phyloP scores from a whole-genome alignment of 2,888 invertebrate species.

The Quadroppia sp. region DNA sequence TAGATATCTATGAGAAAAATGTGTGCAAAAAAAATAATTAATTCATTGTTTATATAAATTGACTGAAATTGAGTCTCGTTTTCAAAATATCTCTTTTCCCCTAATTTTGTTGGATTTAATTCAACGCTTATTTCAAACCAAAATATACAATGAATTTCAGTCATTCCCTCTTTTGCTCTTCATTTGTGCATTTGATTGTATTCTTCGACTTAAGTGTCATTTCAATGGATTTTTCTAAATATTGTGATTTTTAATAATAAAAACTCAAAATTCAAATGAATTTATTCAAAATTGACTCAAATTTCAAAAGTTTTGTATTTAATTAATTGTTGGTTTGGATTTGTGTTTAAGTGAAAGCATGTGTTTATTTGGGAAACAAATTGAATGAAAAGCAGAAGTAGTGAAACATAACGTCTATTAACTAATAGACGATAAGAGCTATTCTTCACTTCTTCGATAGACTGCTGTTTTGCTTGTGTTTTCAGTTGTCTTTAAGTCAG shows the following conservation, averaged over 20 bases:
- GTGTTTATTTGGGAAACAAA: neutral
- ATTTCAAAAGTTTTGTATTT: neutral
- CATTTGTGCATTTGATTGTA: neutral
- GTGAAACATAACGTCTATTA: no score
- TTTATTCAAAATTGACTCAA: neutral
- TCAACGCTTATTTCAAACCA: neutral
- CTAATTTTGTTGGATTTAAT: neutral
- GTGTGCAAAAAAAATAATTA: neutral
- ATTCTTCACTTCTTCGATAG: neutral
- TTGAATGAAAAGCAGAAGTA: neutral
- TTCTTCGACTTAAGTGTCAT: neutral
- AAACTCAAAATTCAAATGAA: neutral
- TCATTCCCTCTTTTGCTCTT: neutral
- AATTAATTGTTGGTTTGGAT: neutral
- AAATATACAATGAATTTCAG: no score
- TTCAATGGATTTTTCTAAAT: neutral
- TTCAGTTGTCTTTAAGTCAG: neutral
- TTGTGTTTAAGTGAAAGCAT: neutral
- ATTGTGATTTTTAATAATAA: no score
- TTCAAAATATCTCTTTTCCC: neutral
- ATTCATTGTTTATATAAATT: neutral
- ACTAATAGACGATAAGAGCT: neutral
- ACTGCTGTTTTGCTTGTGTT: neutral
- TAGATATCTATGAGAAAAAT: neutral
- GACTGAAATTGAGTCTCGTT: neutral